A percentile compares a stretch with the other conserved stretches of the same genome.
These are phyloP conservation scores for Silurus glanis DNA, from an alignment of 2,113 vertebrate species.

Conservation along the genomic window DNA sequence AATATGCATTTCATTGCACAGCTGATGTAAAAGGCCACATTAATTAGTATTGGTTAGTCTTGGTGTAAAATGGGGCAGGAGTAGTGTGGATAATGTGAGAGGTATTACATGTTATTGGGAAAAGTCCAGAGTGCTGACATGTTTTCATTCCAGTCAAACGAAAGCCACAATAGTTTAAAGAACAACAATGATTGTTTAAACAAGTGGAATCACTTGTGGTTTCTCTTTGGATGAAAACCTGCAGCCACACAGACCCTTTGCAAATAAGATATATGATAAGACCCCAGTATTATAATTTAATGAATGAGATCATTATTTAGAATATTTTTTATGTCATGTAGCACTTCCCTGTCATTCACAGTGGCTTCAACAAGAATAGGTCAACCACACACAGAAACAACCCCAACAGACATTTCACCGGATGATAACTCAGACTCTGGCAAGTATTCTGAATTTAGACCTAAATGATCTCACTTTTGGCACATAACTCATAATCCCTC, in stretches of 20 bases:
- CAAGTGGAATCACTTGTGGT: not conserved
- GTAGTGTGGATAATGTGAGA: not conserved
- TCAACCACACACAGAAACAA: not conserved
- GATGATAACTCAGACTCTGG: conserved; percentile 41
- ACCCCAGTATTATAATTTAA: not conserved
- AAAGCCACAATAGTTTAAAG: not conserved
- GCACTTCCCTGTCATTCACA: not conserved
- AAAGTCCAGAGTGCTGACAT: not conserved
- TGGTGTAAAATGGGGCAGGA: not conserved
- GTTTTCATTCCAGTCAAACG: not conserved
- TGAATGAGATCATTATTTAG: not conserved
- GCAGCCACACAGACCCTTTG: not conserved
- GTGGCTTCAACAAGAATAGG: not conserved
- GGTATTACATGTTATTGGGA: not conserved
- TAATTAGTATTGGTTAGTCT: not conserved
- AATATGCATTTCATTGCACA: not conserved
- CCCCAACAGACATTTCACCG: not conserved
- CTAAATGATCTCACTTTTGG: conserved; percentile 36
- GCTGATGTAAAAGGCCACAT: not conserved
- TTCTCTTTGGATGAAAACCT: not conserved
- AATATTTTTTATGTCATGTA: not conserved
- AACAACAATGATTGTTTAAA: not conserved
- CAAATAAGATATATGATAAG: not conserved
- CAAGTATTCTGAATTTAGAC: conserved; percentile 34
- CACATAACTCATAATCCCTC: conserved; percentile 7